phyloP scores from a whole-genome alignment of 2,113 vertebrate species.

The Corydoras sp. region DNA sequence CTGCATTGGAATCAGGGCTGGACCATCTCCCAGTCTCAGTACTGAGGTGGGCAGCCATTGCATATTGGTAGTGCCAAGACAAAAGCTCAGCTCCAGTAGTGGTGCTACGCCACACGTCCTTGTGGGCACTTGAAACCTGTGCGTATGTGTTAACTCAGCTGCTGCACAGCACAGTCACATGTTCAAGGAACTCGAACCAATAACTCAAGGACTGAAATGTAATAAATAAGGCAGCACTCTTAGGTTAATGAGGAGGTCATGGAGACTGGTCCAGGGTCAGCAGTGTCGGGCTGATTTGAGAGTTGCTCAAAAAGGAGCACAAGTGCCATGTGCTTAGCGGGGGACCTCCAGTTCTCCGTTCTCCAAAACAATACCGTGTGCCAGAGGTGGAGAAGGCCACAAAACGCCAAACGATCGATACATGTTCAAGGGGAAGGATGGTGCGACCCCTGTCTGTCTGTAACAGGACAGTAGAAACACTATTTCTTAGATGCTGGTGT shows the following conservation, averaged over 20 bases:
- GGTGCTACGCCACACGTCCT: conserved; percentile 3
- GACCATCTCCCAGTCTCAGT: conserved; percentile 21
- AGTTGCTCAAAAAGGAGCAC: conserved; percentile 19
- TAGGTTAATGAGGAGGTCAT: conserved; percentile 33
- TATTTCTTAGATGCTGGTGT: conserved; percentile 76
- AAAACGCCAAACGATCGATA: too few species aligned
- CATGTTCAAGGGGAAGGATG: conserved; percentile 29
- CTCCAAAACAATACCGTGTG: conserved; percentile 5
- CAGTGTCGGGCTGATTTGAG: conserved; percentile 14
- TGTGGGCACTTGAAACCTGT: conserved; percentile 32
- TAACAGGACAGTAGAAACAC: conserved; percentile 13
- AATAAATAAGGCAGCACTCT: conserved; percentile 91
- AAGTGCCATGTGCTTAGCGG: conserved; percentile 48
- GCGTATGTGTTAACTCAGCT: conserved; percentile 32
- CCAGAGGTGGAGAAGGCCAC: conserved; percentile 9
- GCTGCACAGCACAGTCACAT: conserved; percentile 38
- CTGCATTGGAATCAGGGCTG: conserved; percentile 23
- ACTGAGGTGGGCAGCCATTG: conserved; percentile 52
- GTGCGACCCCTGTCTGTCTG: conserved; percentile 27
- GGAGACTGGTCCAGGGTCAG: conserved; percentile 29
- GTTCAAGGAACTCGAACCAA: conserved; percentile 13
- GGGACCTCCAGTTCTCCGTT: conserved; percentile 23
- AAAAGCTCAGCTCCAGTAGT: conserved; percentile 33
- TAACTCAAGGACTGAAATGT: conserved; percentile 41
- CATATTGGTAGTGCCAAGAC: conserved; percentile 54